These are phyloP conservation scores for Rhinoraja longicauda DNA, from an alignment of 2,797 vertebrate genomes.

Conservation along the genomic window DNA sequence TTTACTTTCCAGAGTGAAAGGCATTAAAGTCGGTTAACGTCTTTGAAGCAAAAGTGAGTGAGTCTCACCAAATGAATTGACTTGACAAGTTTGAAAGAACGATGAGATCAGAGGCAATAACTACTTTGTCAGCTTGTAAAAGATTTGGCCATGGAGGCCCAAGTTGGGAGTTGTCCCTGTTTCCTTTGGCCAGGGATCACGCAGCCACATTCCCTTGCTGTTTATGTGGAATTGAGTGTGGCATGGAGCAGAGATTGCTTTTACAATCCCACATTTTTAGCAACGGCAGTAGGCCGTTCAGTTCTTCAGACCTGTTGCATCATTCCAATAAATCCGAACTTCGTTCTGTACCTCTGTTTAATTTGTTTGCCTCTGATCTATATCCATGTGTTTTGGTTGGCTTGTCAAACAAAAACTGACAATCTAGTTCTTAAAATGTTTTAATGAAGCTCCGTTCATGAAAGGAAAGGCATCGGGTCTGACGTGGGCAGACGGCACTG, in stretches of 20 bases:
- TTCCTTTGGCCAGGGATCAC: background rate
- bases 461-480: too few relatives aligned
- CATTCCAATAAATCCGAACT: background rate
- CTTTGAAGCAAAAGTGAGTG: background rate
- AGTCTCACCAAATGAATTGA: background rate
- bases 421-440: background rate
- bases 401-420: background rate
- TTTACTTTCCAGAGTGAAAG: conserved; percentile 14
- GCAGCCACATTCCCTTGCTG: background rate
- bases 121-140: background rate
- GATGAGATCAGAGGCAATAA: background rate
- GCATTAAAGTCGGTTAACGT: background rate
- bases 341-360: background rate
- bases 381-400: background rate
- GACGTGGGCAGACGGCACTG: too few relatives aligned
- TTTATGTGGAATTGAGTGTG: background rate
- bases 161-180: background rate
- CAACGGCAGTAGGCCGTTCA: background rate
- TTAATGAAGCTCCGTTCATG: too few relatives aligned
- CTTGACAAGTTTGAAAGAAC: background rate
- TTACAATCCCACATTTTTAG: background rate
- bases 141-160: background rate
- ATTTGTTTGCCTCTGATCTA: background rate
- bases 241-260: background rate
- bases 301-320: too few relatives aligned